A percentile compares a stretch with the other conserved stretches of the same genome.
These are phyloP conservation scores for Eupithecia dodoneata DNA, from an alignment of 2,888 invertebrate genomes.

Conservation along the genomic window DNA sequence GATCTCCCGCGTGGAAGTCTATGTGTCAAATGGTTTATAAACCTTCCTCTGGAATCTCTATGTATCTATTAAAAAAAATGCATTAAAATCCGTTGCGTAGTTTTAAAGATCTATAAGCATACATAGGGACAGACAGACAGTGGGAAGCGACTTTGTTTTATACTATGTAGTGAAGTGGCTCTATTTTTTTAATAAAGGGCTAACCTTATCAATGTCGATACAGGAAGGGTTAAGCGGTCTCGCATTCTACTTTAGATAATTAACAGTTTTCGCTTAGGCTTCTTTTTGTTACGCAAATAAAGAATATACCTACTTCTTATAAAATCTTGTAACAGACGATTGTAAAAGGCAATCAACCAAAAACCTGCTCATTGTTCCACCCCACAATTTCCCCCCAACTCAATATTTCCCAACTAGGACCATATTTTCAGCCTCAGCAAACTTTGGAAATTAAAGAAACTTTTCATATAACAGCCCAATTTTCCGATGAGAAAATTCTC, in stretches of 20 bases:
- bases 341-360: not conserved
- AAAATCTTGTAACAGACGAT: no score
- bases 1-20: no score
- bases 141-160: no score
- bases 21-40: no score
- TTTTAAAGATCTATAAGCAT: no score
- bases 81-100: no score
- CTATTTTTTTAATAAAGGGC: not conserved
- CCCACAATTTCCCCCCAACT: not conserved
- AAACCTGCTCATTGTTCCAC: not conserved
- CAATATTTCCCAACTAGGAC: slow-evolving; percentile 9
- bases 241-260: not conserved
- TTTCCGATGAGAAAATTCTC: slow-evolving; percentile 37
- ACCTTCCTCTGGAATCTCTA: no score
- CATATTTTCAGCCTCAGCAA: slow-evolving; percentile 10
- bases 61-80: no score
- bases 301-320: not conserved
- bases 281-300: not conserved
- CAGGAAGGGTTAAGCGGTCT: not conserved
- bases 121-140: no score
- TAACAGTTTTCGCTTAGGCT: not conserved
- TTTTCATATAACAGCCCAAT: slow-evolving; percentile 48
- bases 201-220: not conserved
- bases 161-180: not conserved
- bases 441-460: slow-evolving; percentile 31